Percentiles rank a stretch among this genome's conserved stretches.
phyloP scores from a whole-genome alignment of 1,140 invertebrate genomes.

The Heliconius hermathena region DNA sequence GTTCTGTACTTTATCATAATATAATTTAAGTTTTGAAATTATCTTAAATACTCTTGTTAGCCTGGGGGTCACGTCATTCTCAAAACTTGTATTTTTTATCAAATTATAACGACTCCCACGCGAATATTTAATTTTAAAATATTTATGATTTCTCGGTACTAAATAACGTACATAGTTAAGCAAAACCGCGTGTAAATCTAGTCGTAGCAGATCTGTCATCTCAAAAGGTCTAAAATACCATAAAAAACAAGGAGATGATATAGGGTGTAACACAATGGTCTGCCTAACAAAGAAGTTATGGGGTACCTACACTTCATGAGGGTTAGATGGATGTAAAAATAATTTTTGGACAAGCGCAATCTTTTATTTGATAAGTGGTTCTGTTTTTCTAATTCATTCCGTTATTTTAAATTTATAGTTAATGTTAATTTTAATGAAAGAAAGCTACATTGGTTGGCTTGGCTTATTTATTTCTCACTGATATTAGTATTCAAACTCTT shows the following conservation, averaged over 20 bases:
- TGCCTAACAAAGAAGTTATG: conserved; percentile 35
- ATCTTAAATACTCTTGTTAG: no score
- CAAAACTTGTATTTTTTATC: no score
- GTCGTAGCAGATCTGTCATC: conserved; percentile 5
- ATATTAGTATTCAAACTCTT: no score
- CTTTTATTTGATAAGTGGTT: conserved; percentile 11
- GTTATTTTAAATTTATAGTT: not conserved
- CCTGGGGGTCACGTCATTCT: no score
- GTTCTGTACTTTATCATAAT: no score
- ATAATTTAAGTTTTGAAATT: no score
- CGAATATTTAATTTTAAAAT: no score
- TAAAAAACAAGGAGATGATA: conserved; percentile 8
- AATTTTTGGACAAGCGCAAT: conserved; percentile 26
- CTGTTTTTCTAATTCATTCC: not conserved
- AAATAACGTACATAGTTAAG: not conserved
- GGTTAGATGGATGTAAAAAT: conserved; percentile 37
- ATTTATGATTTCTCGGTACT: no score
- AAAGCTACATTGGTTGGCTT: no score
- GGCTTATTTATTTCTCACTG: no score
- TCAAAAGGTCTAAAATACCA: conserved; percentile 5
- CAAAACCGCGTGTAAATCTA: not conserved
- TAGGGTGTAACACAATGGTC: conserved; percentile 28
- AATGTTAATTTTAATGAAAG: no score
- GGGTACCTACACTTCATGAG: conserved; percentile 25
- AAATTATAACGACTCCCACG: no score